Conservation (phyloP, 2,888 invertebrate genomes). For the Lypha dubia region DNA sequence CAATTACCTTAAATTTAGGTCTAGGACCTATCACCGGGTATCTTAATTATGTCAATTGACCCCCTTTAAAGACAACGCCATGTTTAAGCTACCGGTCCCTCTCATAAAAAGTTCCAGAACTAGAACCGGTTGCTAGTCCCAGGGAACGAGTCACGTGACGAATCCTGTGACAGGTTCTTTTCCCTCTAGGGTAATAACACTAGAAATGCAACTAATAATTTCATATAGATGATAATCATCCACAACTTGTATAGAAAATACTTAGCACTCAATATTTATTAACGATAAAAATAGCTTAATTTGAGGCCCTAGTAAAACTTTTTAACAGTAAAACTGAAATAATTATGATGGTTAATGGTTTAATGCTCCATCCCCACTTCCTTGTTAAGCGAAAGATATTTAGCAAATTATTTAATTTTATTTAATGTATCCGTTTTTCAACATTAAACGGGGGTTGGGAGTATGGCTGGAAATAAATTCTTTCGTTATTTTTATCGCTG, state of each 20-base stretch:
- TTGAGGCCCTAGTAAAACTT: background rate
- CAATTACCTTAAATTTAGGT: too few species aligned
- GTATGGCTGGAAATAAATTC: conserved; percentile 29
- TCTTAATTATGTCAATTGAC: too few species aligned
- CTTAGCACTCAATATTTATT: background rate
- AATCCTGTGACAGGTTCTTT: too few species aligned
- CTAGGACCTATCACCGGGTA: too few species aligned
- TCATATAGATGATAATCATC: background rate
- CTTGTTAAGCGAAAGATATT: background rate
- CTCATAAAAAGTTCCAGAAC: too few species aligned
- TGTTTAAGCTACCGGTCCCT: too few species aligned
- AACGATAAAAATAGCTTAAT: background rate
- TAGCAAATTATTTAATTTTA: conserved; percentile 33
- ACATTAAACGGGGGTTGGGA: background rate
- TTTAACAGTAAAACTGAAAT: conserved; percentile 20
- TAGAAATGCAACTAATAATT: too few species aligned
- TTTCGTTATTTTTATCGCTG: conserved; percentile 49
- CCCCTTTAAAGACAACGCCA: too few species aligned
- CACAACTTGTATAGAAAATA: background rate
- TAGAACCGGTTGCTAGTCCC: too few species aligned
- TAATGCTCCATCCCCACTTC: background rate
- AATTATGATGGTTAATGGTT: conserved; percentile 27
- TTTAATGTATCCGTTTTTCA: background rate
- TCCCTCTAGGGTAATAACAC: too few species aligned
- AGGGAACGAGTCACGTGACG: too few species aligned